Percentiles rank a stretch among this genome's conserved stretches.
These are phyloP conservation scores for Abrostola triplasia DNA, from an alignment of 2,888 invertebrate genomes.

Conservation along the genomic window DNA sequence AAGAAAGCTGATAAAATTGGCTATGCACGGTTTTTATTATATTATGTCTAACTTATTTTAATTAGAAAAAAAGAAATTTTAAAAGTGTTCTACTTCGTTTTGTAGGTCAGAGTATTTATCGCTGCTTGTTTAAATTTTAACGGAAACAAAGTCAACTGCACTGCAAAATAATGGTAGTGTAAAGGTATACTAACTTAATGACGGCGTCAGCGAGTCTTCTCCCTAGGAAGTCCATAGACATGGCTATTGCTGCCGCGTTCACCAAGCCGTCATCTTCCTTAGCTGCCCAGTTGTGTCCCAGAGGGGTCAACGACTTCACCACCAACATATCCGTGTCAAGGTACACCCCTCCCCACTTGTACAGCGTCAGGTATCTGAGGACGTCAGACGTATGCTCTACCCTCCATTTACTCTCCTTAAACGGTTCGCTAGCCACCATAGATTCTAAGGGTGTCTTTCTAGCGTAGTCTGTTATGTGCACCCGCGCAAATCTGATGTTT, in stretches of 20 bases:
- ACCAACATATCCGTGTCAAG: constrained; percentile 93
- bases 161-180: not conserved
- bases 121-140: too few relatives aligned
- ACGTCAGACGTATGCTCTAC: constrained; percentile 89
- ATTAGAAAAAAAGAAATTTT: too few relatives aligned
- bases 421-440: constrained; percentile 81
- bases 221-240: constrained; percentile 72
- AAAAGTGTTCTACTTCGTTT: too few relatives aligned
- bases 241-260: constrained; percentile 91
- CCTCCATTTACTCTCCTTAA: constrained; percentile 85
- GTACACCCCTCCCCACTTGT: constrained; percentile 93
- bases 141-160: not conserved
- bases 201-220: constrained; percentile 39
- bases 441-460: constrained; percentile 88
- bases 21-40: too few relatives aligned
- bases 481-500: constrained; percentile 47
- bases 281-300: constrained; percentile 89
- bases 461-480: constrained; percentile 73
- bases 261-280: constrained; percentile 85
- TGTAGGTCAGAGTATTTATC: too few relatives aligned
- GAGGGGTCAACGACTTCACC: constrained; percentile 86
- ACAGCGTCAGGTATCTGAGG: constrained; percentile 90
- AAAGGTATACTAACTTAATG: constrained; percentile 37
- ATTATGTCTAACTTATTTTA: too few relatives aligned
- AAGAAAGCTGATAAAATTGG: too few relatives aligned